These are phyloP conservation scores for Macrotus californicus DNA, from an alignment of 2,113 vertebrate genomes.

Conservation along the genomic window DNA sequence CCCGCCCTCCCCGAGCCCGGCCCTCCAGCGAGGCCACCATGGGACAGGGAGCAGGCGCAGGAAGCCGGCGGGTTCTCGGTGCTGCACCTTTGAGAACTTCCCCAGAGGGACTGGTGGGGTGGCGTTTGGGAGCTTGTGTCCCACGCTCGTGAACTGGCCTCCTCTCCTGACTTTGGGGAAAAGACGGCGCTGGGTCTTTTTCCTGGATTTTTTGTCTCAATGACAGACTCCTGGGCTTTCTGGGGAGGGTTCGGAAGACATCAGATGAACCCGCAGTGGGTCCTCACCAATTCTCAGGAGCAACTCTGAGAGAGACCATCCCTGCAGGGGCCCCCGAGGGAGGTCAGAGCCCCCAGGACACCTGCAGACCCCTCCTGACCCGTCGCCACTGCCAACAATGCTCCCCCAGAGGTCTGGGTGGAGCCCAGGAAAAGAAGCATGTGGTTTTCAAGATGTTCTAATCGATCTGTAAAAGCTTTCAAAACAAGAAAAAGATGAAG, in stretches of 20 bases:
- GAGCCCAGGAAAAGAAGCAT: constrained; percentile 62
- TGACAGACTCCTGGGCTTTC: constrained; percentile 70
- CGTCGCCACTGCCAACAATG: constrained; percentile 48
- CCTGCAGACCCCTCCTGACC: constrained; percentile 6
- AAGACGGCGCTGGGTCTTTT: constrained; percentile 75
- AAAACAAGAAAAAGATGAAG: constrained; percentile 16
- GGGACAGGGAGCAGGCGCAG: constrained; percentile 33
- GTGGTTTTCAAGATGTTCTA: constrained; percentile 58
- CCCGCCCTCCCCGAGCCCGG: constrained; percentile 60
- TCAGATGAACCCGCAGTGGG: background rate
- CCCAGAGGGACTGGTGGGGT: constrained; percentile 35
- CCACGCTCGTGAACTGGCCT: constrained; percentile 27
- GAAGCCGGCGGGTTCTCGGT: constrained; percentile 46
- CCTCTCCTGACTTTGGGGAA: constrained; percentile 56
- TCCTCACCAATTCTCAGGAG: background rate
- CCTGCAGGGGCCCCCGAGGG: background rate
- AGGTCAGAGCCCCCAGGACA: background rate
- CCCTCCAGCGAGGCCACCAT: background rate
- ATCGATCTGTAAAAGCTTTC: constrained; percentile 33
- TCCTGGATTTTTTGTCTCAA: constrained; percentile 65
- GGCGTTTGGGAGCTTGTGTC: constrained; percentile 25
- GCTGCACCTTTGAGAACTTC: constrained; percentile 46
- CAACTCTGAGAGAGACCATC: constrained; percentile 53
- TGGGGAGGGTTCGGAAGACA: constrained; percentile 19
- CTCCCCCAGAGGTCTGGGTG: constrained; percentile 26